These are phyloP conservation scores for Magallana ariakensis DNA, from an alignment of 1,140 invertebrate species.

Conservation along the genomic window DNA sequence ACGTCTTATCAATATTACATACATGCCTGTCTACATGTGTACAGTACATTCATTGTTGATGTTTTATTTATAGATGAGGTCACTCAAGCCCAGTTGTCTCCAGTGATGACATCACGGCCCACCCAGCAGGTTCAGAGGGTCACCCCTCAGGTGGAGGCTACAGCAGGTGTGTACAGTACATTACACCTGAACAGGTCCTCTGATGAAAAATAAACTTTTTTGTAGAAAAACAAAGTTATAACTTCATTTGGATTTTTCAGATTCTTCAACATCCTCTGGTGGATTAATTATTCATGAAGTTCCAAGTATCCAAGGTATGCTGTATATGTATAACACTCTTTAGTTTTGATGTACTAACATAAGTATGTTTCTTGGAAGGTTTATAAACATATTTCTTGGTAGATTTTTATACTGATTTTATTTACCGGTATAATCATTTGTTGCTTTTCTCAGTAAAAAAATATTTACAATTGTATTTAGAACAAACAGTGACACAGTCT, in stretches of 20 bases:
- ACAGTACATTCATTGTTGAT: not conserved
- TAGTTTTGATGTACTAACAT: no score
- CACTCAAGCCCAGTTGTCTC: conserved; percentile 58
- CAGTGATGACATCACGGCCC: conserved; percentile 66
- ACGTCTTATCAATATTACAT: not conserved
- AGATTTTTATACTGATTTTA: no score
- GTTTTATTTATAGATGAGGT: not conserved
- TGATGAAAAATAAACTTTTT: not conserved
- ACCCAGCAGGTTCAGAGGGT: conserved; percentile 77
- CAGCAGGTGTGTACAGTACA: conserved; percentile 45
- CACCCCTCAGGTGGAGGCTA: conserved; percentile 68
- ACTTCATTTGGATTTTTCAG: not conserved
- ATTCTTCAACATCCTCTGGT: not conserved
- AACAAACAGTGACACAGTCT: conserved; percentile 33
- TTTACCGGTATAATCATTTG: no score
- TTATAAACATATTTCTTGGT: no score
- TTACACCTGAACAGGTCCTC: no score
- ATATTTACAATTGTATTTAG: not conserved
- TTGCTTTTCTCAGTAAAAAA: no score
- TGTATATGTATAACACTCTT: no score
- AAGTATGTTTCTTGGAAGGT: no score
- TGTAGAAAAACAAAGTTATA: not conserved
- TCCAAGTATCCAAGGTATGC: conserved; percentile 6
- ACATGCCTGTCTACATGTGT: not conserved
- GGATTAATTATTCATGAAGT: conserved; percentile 18